Base-by-base conservation (phyloP, 35 echinoderm and acorn worm genomes). In the Antedon bifida region DNA sequence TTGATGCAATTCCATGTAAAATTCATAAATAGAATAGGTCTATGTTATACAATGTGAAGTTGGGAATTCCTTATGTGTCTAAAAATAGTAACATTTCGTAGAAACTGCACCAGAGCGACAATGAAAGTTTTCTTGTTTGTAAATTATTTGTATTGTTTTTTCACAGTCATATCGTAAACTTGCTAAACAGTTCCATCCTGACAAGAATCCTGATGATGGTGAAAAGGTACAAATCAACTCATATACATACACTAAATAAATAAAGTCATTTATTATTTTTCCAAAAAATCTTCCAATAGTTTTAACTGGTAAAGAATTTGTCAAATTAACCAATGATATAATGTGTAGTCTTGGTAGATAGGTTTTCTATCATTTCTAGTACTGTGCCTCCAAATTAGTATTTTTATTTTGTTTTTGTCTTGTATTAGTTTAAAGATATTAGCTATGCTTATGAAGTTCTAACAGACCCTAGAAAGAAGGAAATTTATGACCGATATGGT, bases 371-470 rank as follows among this genome's bases (percentile, higher is more conserved):
- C 36, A 31, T 14, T 2, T 39, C 21, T 36, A 14, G 30, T 38
- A 16, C 13, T 33, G 30, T 77, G 3, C 21, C 34, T 51, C 46
- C 26, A 82, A 51, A 33, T 39, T 13, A 31, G 55, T 46, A 42
- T 56, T 30, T 33, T 3, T 39, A 26, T 89, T 46, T 30, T 12
- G 1, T 30, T 56, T 21, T 30, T 35, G 26, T 85, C 51, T 14
- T 32, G 26, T 83, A 36, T 42, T 85, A 97, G 94, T 97, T 97
- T 42, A 97, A 97, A 80, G 90, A 92, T 78, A 92, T 97, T 23
- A 90, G 87, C 42, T 97, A 88, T 88, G 94, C 94, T 11, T 88
- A 97, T 86, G 94, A 92, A 76, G 88, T 97, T 34, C 83, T 97
- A 5, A 90, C 90, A 76, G 85, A 97, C 78, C 81, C 84, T 0